Conservation (phyloP, 2,888 invertebrate species). For the Eristalis tenax region DNA sequence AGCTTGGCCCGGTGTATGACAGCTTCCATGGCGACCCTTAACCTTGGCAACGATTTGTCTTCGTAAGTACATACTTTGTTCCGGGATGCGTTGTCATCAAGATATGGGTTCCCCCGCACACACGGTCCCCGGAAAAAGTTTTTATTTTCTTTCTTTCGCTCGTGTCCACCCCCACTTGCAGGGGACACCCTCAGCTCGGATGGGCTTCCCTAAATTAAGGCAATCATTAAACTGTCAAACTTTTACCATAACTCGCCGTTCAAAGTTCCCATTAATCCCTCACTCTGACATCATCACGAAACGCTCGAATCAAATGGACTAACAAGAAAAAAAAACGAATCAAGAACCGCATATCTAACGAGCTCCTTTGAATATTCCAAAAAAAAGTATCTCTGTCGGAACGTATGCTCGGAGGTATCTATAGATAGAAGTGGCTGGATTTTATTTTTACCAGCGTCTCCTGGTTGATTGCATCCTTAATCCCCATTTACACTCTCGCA, state of each 20-base stretch:
- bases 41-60: not conserved
- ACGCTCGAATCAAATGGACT: not conserved
- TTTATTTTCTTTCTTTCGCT: not conserved
- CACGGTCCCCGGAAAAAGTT: not conserved
- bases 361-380: constrained; percentile 25
- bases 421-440: not conserved
- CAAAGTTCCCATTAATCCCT: constrained; percentile 35
- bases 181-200: not conserved
- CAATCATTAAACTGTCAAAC: constrained; percentile 38
- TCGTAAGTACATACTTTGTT: not conserved
- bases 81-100: not conserved
- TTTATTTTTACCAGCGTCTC: constrained; percentile 23
- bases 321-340: no score
- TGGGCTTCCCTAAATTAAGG: constrained; percentile 15
- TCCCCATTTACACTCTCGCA: constrained; percentile 55
- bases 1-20: not conserved
- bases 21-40: not conserved
- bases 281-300: constrained; percentile 14
- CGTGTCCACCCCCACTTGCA: not conserved
- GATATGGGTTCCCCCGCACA: not conserved
- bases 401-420: not conserved
- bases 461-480: constrained; percentile 63
- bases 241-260: not conserved
- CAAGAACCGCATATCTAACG: constrained; percentile 12
- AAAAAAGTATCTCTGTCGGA: not conserved